A percentile compares a stretch with the other conserved stretches of the same genome.
phyloP scores from a whole-genome alignment of 35 echinoderm and acorn worm species.

The Antedon bifida region DNA sequence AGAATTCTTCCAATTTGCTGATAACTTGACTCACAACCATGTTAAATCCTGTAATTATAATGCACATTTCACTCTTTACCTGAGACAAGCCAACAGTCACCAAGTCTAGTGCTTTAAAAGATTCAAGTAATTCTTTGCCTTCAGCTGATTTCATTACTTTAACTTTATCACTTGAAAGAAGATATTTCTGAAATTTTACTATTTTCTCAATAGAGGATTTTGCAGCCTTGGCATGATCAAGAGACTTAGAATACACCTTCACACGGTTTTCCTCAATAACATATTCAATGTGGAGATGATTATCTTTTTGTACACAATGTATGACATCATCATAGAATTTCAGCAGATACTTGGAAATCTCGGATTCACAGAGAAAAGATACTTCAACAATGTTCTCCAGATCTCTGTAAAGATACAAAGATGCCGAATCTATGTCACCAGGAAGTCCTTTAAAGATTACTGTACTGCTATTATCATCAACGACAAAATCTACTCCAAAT shows the following conservation, averaged over 20 bases:
- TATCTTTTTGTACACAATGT: neutral
- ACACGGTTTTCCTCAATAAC: constrained; percentile 9
- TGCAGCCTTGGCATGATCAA: neutral
- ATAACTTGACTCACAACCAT: neutral
- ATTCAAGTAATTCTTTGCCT: neutral
- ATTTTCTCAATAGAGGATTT: neutral
- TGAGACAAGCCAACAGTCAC: neutral
- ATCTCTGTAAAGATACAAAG: neutral
- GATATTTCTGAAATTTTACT: neutral
- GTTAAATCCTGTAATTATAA: constrained; percentile 16
- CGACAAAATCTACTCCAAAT: neutral
- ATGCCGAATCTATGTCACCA: neutral
- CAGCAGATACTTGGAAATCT: constrained; percentile 1
- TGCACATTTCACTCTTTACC: neutral
- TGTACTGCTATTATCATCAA: neutral
- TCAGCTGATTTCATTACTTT: neutral
- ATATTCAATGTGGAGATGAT: neutral
- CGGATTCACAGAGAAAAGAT: neutral
- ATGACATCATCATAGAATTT: constrained; percentile 4
- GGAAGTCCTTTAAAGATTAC: constrained; percentile 15
- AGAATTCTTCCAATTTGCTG: neutral
- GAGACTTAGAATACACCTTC: neutral
- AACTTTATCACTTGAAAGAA: neutral
- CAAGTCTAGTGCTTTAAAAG: neutral
- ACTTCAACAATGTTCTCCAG: constrained; percentile 4